Percentiles rank a stretch among this genome's conserved stretches.
Conservation (phyloP, 2,888 invertebrate species). For the Alsophila aescularia region DNA sequence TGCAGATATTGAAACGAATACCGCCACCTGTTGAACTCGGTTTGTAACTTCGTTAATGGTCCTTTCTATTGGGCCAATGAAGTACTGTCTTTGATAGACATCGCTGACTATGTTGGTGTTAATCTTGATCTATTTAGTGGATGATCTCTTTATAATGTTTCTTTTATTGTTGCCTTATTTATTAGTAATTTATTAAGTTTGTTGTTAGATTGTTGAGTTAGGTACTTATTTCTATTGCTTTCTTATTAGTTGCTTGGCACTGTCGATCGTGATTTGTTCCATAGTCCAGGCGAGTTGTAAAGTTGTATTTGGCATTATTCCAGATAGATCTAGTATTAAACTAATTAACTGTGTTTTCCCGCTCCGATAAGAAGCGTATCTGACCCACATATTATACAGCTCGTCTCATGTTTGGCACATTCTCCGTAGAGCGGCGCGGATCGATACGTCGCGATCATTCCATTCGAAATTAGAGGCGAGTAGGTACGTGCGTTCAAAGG, state of each 20-base stretch:
- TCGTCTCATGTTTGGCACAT: slow-evolving; percentile 31
- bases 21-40: slow-evolving; percentile 78
- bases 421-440: slow-evolving; percentile 26
- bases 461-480: slow-evolving; percentile 72
- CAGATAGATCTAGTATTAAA: neutral
- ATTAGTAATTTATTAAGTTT: neutral
- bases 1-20: slow-evolving; percentile 83
- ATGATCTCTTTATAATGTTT: slow-evolving; percentile 14
- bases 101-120: slow-evolving; percentile 7
- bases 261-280: neutral
- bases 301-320: slow-evolving; percentile 3
- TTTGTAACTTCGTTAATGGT: slow-evolving; percentile 77
- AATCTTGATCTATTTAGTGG: slow-evolving; percentile 10
- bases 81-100: slow-evolving; percentile 50
- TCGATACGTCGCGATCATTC: slow-evolving; percentile 47
- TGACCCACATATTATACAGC: slow-evolving; percentile 38
- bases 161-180: neutral
- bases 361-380: slow-evolving; percentile 10
- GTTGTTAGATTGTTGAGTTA: neutral
- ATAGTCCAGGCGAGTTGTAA: neutral
- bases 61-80: slow-evolving; percentile 63
- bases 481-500: slow-evolving; percentile 75
- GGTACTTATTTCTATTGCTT: neutral
- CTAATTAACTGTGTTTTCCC: slow-evolving; percentile 7
- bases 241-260: neutral